phyloP scores from a whole-genome alignment of 2,113 vertebrate species.

The Melanotaenia duboulayi region DNA sequence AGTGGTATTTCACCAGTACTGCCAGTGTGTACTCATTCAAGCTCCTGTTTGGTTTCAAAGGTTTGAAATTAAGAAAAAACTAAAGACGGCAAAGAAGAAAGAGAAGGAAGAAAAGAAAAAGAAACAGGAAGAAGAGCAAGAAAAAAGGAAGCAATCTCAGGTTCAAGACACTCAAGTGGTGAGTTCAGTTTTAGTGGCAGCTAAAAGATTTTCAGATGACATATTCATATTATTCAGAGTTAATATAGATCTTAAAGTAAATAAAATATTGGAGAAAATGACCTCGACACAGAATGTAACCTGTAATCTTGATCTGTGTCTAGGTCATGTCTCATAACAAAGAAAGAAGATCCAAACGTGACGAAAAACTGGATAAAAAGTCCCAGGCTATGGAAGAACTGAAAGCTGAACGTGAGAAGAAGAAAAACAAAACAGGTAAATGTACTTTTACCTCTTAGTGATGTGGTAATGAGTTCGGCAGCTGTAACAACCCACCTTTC shows the following conservation, averaged over 20 bases:
- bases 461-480: neutral
- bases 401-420: constrained; percentile 96
- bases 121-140: constrained; percentile 96
- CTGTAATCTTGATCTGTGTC: neutral
- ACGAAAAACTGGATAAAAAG: constrained; percentile 98
- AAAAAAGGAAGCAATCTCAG: constrained; percentile 96
- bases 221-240: too few relatives aligned
- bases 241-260: too few relatives aligned
- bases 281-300: too few relatives aligned
- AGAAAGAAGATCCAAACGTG: constrained; percentile 94
- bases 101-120: constrained; percentile 99
- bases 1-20: neutral
- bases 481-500: neutral
- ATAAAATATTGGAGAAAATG: too few relatives aligned
- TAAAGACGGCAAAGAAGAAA: constrained; percentile 98
- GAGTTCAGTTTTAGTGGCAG: constrained; percentile 30
- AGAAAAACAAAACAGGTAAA: constrained; percentile 96
- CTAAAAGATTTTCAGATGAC: too few relatives aligned
- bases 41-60: constrained; percentile 69
- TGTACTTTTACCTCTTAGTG: neutral
- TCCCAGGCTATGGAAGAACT: constrained; percentile 99
- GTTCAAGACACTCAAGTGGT: constrained; percentile 95
- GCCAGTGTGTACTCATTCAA: neutral
- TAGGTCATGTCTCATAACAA: constrained; percentile 94
- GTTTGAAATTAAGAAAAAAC: constrained; percentile 99